A percentile compares a stretch with the other conserved stretches of the same genome.
phyloP scores from a whole-genome alignment of 64 coral and sea anemone genomes.

The Stichodactyla mertensii region DNA sequence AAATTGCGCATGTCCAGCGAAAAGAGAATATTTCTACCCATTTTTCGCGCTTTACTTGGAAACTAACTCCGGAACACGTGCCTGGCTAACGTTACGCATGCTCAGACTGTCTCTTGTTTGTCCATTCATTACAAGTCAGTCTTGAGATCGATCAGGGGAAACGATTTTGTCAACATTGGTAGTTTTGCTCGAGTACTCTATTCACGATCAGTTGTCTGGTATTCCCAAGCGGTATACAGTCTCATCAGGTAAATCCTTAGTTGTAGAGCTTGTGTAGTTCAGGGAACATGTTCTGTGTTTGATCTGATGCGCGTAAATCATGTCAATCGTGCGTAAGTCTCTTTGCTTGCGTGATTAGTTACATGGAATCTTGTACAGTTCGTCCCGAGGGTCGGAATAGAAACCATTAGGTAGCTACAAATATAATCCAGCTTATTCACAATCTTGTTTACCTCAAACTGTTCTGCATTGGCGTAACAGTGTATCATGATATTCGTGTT shows the following conservation, averaged over 20 bases:
- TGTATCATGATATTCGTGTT: neutral
- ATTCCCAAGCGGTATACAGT: neutral
- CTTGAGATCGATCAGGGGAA: slow-evolving; percentile 16
- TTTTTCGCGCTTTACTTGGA: neutral
- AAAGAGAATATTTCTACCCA: neutral
- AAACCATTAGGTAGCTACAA: neutral
- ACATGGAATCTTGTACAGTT: slow-evolving; percentile 3
- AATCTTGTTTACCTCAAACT: no score
- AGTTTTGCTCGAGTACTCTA: slow-evolving; percentile 13
- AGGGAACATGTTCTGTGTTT: neutral
- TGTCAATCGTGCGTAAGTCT: slow-evolving; percentile 18
- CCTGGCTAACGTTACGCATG: slow-evolving; percentile 1
- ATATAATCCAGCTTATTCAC: neutral
- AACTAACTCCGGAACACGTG: neutral
- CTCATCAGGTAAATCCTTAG: neutral
- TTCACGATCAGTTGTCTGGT: neutral
- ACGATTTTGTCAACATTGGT: slow-evolving; percentile 26
- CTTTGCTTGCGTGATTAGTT: slow-evolving; percentile 20
- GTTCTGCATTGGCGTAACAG: neutral
- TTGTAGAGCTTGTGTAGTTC: neutral
- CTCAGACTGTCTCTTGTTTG: neutral
- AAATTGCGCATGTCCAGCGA: neutral
- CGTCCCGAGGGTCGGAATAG: neutral
- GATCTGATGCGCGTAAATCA: neutral
- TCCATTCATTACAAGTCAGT: slow-evolving; percentile 30